Base-by-base conservation (phyloP, 2,888 invertebrate species). In the Tetragnatha montana region DNA sequence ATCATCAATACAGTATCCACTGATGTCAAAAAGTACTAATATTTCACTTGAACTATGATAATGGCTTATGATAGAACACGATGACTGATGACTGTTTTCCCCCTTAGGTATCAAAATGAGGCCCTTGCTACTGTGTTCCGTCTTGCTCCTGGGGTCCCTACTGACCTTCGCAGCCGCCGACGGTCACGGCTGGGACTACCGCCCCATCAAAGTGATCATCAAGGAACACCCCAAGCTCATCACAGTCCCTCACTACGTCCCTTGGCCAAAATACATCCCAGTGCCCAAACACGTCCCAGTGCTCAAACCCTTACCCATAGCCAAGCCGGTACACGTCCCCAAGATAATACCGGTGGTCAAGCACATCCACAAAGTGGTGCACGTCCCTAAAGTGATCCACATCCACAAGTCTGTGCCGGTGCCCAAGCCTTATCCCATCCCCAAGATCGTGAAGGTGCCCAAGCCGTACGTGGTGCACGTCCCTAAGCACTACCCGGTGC, bases 401-500 rank as follows among this genome's bases (percentile, higher is more conserved):
- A 79, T 92, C 8, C 92, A 91, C 82, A 92, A 92, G 80, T 91
- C 91, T 21, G 92, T 92, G 21, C 92, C 92, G 19, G 92, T 92
- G 10, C 91, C 92, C 22, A 92, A 92, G 79, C 92, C 92, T 10
- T 92, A 92, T 78, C 92, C 92, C 12, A 91, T 92, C 22, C 91
- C 91, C n/a, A 92, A 92, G 79, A 91, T 91, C 69, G 91, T 92
- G 7, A 90, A 92, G 88, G 92, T 92, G 21, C 92, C 92, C n/a
- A 92, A 92, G 84, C 92, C 92, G 6, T 91, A 91, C 83, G 22
- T 92, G 50, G 92, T 92, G 8, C 92, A 92, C 68, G 91, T 92
- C 14, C 92, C 92, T 7, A 92, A 92, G 87, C 87, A 90, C 79
- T 88, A 90, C 6, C 92, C 92, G 47, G 92, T 92, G 49, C 91